Conservation (phyloP, 35 echinoderm and acorn worm genomes). For the Acanthaster planci region DNA sequence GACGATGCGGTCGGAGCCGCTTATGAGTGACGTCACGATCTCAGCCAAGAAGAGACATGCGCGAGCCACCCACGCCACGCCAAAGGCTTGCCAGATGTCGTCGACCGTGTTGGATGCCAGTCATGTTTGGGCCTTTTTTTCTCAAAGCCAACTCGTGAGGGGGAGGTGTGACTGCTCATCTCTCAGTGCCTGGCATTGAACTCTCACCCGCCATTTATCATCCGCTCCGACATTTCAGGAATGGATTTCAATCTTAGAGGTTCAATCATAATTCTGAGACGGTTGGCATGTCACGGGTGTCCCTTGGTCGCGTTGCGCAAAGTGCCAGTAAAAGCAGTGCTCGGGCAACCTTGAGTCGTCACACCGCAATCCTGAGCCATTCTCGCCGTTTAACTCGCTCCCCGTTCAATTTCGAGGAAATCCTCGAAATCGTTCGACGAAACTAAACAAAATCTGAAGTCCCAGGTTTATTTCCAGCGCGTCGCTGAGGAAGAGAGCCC, state of each 20-base stretch:
- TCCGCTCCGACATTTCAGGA: background rate
- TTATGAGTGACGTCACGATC: too few relatives aligned
- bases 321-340: too few relatives aligned
- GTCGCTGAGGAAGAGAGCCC: background rate
- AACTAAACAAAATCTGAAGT: background rate
- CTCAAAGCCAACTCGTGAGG: too few relatives aligned
- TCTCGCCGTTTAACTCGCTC: background rate
- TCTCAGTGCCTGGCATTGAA: background rate
- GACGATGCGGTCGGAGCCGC: too few relatives aligned
- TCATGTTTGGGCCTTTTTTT: too few relatives aligned
- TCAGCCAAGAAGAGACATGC: too few relatives aligned
- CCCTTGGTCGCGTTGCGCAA: background rate
- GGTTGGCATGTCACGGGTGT: background rate
- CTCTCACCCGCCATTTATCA: background rate
- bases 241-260: background rate
- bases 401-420: background rate
- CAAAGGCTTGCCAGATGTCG: background rate
- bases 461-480: background rate
- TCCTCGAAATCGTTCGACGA: background rate
- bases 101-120: background rate
- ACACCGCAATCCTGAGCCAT: too few relatives aligned
- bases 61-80: background rate
- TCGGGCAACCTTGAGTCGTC: too few relatives aligned
- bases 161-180: too few relatives aligned
- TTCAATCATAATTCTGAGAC: conserved; percentile 14